Conservation (phyloP, 2,888 invertebrate genomes). For the Arge pagana region DNA sequence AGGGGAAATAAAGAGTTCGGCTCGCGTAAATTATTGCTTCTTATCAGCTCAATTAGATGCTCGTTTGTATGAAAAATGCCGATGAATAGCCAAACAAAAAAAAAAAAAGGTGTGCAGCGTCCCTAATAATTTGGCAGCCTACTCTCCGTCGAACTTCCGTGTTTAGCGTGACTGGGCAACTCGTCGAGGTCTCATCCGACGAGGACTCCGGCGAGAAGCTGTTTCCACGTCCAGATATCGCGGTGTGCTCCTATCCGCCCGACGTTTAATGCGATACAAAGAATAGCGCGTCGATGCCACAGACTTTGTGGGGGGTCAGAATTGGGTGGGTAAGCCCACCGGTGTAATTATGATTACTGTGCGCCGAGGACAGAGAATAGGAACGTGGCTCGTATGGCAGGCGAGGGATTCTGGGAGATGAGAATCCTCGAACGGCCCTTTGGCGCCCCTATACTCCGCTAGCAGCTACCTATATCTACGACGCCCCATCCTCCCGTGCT, state of each 20-base stretch:
- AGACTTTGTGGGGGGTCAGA: conserved; percentile 27
- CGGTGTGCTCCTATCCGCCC: background rate
- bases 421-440: conserved; percentile 55
- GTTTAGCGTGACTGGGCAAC: too few species aligned
- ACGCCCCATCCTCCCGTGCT: conserved; percentile 27
- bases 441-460: conserved; percentile 42
- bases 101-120: too few species aligned
- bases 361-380: conserved; percentile 49
- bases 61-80: too few species aligned
- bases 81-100: too few species aligned
- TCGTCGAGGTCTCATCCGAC: background rate
- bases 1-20: too few species aligned
- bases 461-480: conserved; percentile 12
- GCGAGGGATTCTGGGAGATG: conserved; percentile 53
- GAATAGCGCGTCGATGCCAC: conserved; percentile 34
- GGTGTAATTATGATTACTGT: conserved; percentile 53
- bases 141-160: too few species aligned
- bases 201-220: background rate
- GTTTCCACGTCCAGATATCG: background rate
- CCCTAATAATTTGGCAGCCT: too few species aligned
- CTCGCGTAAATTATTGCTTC: too few species aligned
- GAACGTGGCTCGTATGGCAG: conserved; percentile 50
- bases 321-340: conserved; percentile 46
- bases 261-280: conserved; percentile 25
- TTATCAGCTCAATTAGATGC: too few species aligned